A percentile compares a stretch with the other conserved stretches of the same genome.
phyloP scores from a whole-genome alignment of 2,113 vertebrate species.

The Pungitius pungitius region DNA sequence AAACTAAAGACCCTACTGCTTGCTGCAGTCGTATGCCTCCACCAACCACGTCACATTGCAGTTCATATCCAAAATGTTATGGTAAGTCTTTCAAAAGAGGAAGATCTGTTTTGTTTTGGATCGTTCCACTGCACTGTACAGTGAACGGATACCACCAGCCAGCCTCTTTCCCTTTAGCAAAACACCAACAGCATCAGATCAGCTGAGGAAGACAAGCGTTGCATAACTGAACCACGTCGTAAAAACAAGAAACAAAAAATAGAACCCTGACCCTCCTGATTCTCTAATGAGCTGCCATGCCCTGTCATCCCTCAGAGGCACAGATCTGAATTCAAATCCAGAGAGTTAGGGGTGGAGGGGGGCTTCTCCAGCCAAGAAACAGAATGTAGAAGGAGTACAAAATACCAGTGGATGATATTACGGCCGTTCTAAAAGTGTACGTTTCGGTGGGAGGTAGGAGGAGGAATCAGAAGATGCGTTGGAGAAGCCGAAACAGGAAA shows the following conservation, averaged over 20 bases:
- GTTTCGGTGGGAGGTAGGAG: slow-evolving; percentile 53
- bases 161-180: slow-evolving; percentile 21
- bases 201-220: slow-evolving; percentile 42
- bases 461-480: slow-evolving; percentile 39
- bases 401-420: slow-evolving; percentile 38
- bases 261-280: slow-evolving; percentile 49
- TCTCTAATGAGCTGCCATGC: slow-evolving; percentile 63
- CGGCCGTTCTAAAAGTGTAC: slow-evolving; percentile 56
- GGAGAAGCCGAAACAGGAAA: slow-evolving; percentile 47
- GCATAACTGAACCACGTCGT: slow-evolving; percentile 47
- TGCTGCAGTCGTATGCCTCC: neutral
- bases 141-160: slow-evolving; percentile 15
- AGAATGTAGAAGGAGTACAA: slow-evolving; percentile 34
- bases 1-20: too few species aligned
- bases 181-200: slow-evolving; percentile 39
- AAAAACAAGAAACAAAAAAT: neutral
- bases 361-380: slow-evolving; percentile 41
- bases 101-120: too few species aligned
- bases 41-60: neutral
- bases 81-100: neutral
- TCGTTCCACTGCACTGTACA: too few species aligned
- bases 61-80: neutral
- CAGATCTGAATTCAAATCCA: slow-evolving; percentile 56
- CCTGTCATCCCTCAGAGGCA: slow-evolving; percentile 50
- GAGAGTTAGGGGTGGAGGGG: neutral